phyloP scores from a whole-genome alignment of 1,140 invertebrate genomes.

The Drosophila parvula region DNA sequence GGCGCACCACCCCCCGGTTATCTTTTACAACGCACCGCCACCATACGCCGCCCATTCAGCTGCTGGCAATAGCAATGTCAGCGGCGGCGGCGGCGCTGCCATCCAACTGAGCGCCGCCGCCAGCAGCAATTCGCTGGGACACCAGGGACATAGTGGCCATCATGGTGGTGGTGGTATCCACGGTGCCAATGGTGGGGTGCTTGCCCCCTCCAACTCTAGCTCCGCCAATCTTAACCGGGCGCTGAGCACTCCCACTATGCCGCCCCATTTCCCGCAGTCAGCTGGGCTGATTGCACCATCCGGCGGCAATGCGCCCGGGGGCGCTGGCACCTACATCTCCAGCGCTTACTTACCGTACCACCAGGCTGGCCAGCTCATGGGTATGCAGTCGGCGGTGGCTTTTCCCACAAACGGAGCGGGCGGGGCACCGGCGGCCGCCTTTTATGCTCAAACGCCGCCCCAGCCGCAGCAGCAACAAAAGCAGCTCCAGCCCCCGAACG shows the following conservation, averaged over 20 bases:
- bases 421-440: conserved; percentile 27
- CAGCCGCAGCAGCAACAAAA: conserved; percentile 41
- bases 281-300: conserved; percentile 67
- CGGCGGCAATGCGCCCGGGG: conserved; percentile 28
- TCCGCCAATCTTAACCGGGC: conserved; percentile 49
- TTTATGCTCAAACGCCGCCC: conserved; percentile 30
- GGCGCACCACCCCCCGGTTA: conserved; percentile 47
- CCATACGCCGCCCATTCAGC: conserved; percentile 44
- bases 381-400: conserved; percentile 50
- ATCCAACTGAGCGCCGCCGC: conserved; percentile 68
- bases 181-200: conserved; percentile 51
- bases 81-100: conserved; percentile 63
- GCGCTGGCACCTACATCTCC: conserved; percentile 41
- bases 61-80: conserved; percentile 49
- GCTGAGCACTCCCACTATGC: conserved; percentile 46
- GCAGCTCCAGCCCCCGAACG: conserved; percentile 31
- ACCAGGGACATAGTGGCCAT: conserved; percentile 22
- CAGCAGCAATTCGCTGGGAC: conserved; percentile 57
- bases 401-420: conserved; percentile 49
- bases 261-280: conserved; percentile 58
- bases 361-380: conserved; percentile 43
- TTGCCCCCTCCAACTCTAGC: conserved; percentile 39
- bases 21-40: conserved; percentile 50
- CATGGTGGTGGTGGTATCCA: conserved; percentile 31
- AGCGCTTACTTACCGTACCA: conserved; percentile 54